Conservation (phyloP, 2,888 invertebrate genomes). For the Lasioglossum zephyrum region DNA sequence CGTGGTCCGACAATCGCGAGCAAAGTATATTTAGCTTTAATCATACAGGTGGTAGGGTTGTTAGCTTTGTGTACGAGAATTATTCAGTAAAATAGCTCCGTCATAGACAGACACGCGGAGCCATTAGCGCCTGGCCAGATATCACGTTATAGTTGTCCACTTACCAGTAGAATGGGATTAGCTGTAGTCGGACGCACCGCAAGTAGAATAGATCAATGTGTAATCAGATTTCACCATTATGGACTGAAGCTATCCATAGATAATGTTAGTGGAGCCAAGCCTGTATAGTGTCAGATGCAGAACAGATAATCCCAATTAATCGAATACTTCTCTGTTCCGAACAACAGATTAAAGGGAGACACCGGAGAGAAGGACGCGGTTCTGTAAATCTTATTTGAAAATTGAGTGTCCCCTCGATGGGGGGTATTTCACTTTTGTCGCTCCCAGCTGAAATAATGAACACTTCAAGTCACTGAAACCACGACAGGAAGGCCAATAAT, state of each 20-base stretch:
- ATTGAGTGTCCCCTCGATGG: background rate
- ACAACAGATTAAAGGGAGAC: background rate
- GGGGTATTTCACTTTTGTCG: background rate
- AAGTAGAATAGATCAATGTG: slow-evolving; percentile 8
- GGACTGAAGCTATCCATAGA: background rate
- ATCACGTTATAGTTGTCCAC: slow-evolving; percentile 1
- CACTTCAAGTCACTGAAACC: slow-evolving; percentile 10
- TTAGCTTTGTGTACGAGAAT: background rate
- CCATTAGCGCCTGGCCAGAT: background rate
- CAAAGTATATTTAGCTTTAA: too few relatives aligned
- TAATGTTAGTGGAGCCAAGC: background rate
- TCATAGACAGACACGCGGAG: background rate
- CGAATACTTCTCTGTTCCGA: background rate
- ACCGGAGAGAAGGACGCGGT: background rate
- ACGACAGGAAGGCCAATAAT: slow-evolving; percentile 34
- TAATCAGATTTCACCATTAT: background rate
- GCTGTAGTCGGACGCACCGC: background rate
- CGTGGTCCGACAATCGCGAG: background rate
- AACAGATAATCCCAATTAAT: background rate
- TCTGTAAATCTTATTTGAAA: background rate
- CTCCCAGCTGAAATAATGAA: slow-evolving; percentile 7
- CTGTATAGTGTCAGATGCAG: background rate
- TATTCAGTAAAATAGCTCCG: background rate
- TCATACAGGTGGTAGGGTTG: background rate
- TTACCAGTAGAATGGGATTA: background rate